Evolutionary conservation across 2,888 invertebrate genomes (phyloP).

Genomic region (Polymixis lichenea): DNA sequence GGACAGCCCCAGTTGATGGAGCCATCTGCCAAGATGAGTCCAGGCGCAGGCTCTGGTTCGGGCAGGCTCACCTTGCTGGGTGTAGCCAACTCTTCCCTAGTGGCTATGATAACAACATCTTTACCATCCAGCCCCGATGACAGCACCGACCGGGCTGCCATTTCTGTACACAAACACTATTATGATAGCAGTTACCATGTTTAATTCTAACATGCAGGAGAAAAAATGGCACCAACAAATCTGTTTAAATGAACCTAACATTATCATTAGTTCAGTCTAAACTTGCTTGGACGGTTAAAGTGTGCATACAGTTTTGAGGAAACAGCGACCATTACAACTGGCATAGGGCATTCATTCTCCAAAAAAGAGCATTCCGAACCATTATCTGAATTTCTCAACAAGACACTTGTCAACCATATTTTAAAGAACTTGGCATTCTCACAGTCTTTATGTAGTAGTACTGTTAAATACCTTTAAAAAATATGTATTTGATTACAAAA

Average conservation of each 20-base stretch:
- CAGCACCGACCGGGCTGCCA: conserved; percentile 57
- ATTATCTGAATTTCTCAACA: too few species aligned
- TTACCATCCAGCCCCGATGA: conserved; percentile 86
- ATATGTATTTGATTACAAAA: too few species aligned
- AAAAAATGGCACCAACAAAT: not conserved
- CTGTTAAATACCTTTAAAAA: too few species aligned
- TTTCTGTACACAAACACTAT: conserved; percentile 27
- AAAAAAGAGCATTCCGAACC: too few species aligned
- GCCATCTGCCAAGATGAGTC: conserved; percentile 95
- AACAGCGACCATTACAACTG: too few species aligned
- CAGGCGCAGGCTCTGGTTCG: conserved; percentile 94
- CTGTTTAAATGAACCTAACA: not conserved
- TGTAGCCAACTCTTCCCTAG: conserved; percentile 94
- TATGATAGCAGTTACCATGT: not conserved
- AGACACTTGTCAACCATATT: too few species aligned
- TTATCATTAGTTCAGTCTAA: not conserved
- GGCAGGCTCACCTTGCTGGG: conserved; percentile 94
- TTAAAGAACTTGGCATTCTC: too few species aligned
- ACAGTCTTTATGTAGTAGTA: too few species aligned
- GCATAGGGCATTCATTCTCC: too few species aligned
- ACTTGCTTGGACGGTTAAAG: too few species aligned
- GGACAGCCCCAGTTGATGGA: conserved; percentile 99
- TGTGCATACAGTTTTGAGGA: too few species aligned
- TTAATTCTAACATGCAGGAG: not conserved
- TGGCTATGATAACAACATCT: conserved; percentile 95